Evolutionary conservation across 1,140 invertebrate genomes (phyloP).

Genomic region (Macrotrachela quadricornifera): DNA sequence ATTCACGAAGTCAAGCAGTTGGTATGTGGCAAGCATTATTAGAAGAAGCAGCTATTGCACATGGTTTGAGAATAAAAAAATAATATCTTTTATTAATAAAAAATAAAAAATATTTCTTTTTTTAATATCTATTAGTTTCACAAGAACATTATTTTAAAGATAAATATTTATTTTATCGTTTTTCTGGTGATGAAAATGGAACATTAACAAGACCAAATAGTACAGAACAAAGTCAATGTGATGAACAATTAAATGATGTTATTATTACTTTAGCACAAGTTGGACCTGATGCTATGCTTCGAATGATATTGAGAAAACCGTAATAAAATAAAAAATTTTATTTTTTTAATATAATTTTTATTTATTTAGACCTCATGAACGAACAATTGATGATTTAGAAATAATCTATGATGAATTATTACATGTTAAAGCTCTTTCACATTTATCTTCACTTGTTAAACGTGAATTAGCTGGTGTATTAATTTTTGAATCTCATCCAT

Average conservation of each 20-base stretch:
- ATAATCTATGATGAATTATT: constrained; percentile 61
- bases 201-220: too few species aligned
- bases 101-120: constrained; percentile 1
- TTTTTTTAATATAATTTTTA: not conserved
- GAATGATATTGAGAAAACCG: constrained; percentile 59
- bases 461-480: constrained; percentile 54
- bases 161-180: constrained; percentile 59
- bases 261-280: constrained; percentile 44
- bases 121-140: constrained; percentile 33
- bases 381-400: constrained; percentile 55
- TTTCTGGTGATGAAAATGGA: constrained; percentile 33
- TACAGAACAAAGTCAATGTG: not conserved
- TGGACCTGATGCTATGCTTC: constrained; percentile 49
- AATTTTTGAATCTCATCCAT: constrained; percentile 59
- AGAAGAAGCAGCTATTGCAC: constrained; percentile 53
- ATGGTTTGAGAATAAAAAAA: constrained; percentile 38
- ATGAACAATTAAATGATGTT: constrained; percentile 40
- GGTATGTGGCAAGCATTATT: constrained; percentile 64
- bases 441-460: constrained; percentile 60
- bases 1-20: constrained; percentile 46
- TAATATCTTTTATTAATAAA: constrained; percentile 7
- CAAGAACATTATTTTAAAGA: constrained; percentile 59
- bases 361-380: constrained; percentile 41
- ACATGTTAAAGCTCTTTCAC: constrained; percentile 55
- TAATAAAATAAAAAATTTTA: constrained; percentile 31